Evolutionary conservation across 2,888 invertebrate species (phyloP).

Genomic region (Cyclophora punctaria): DNA sequence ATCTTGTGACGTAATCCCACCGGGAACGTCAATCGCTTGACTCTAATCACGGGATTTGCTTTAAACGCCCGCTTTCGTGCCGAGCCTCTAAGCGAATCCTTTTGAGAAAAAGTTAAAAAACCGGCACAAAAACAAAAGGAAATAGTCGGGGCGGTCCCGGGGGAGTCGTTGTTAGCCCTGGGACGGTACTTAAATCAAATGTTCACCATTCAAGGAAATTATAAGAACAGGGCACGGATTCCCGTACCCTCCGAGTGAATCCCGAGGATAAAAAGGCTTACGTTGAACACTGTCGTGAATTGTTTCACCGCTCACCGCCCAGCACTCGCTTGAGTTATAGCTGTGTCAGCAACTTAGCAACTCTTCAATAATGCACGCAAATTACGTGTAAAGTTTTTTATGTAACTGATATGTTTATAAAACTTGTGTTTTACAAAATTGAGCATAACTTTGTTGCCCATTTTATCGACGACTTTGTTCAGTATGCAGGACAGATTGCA

Average conservation of each 20-base stretch:
- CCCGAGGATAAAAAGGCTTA: constrained; percentile 56
- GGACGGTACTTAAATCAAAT: constrained; percentile 73
- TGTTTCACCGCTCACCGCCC: constrained; percentile 33
- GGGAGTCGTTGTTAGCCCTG: constrained; percentile 61
- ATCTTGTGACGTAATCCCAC: constrained; percentile 49
- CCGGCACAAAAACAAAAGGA: constrained; percentile 64
- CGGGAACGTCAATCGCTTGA: constrained; percentile 52
- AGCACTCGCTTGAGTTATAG: too few species aligned
- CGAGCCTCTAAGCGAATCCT: constrained; percentile 51
- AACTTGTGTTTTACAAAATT: too few species aligned
- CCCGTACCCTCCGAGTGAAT: constrained; percentile 42
- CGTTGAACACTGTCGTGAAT: constrained; percentile 42
- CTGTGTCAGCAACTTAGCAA: too few species aligned
- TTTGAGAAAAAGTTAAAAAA: constrained; percentile 64
- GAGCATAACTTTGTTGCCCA: too few species aligned
- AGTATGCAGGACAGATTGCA: constrained; percentile 46
- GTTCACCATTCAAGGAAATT: constrained; percentile 71
- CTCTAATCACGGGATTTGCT: constrained; percentile 58
- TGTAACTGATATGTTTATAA: too few species aligned
- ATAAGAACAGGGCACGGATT: constrained; percentile 65
- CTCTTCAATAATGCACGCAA: too few species aligned
- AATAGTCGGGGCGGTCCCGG: constrained; percentile 68
- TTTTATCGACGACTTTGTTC: constrained; percentile 24
- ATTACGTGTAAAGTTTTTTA: too few species aligned
- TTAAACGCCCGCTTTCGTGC: constrained; percentile 48